Evolutionary conservation across 2,888 invertebrate species (phyloP).

Genomic region (Mystacides longicornis): DNA sequence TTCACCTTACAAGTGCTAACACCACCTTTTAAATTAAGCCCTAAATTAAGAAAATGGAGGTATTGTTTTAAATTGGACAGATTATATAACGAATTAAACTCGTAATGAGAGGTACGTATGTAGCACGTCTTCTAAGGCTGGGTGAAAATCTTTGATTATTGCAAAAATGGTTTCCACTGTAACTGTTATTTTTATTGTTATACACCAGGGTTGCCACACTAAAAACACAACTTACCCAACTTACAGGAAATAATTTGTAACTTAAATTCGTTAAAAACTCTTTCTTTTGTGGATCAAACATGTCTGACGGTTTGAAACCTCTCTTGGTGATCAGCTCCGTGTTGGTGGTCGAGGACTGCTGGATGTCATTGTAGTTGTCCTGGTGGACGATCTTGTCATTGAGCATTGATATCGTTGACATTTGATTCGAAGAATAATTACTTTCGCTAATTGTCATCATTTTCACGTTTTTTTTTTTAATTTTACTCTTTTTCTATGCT

Average conservation of each 20-base stretch:
- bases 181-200: too few relatives aligned
- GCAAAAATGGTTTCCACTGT: too few relatives aligned
- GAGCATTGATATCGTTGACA: constrained; percentile 45
- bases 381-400: constrained; percentile 44
- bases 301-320: constrained; percentile 81
- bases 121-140: too few relatives aligned
- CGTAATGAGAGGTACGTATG: too few relatives aligned
- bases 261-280: constrained; percentile 74
- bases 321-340: constrained; percentile 62
- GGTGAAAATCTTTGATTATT: too few relatives aligned
- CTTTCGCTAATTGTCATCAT: constrained; percentile 52
- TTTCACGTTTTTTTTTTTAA: constrained; percentile 26
- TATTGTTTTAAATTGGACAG: too few relatives aligned
- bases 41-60: too few relatives aligned
- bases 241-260: constrained; percentile 73
- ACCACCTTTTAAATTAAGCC: too few relatives aligned
- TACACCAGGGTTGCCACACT: constrained; percentile 1
- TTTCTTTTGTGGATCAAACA: constrained; percentile 72
- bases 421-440: constrained; percentile 47
- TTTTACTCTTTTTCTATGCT: background rate
- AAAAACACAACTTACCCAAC: constrained; percentile 58
- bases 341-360: constrained; percentile 43
- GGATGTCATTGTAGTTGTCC: constrained; percentile 44
- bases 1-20: too few relatives aligned
- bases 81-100: too few relatives aligned